phyloP scores from a whole-genome alignment of 2,797 vertebrate species.

The Telmatherina bonti region DNA sequence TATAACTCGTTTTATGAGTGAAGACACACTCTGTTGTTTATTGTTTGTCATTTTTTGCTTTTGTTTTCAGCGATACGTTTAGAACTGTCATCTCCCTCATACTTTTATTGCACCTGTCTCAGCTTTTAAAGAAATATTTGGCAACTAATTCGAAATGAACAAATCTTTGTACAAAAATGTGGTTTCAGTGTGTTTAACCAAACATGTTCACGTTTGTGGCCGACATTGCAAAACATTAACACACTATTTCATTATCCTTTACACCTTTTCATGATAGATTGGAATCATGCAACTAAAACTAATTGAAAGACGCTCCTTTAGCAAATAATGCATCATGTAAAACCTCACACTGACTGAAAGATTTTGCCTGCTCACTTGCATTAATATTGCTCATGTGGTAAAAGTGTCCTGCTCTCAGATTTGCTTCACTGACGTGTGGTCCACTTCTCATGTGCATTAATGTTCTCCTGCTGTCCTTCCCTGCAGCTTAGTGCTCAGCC shows the following conservation, averaged over 20 bases:
- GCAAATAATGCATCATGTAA: background rate
- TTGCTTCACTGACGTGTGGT: background rate
- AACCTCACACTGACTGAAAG: background rate
- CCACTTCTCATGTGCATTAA: background rate
- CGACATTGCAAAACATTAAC: too few species aligned
- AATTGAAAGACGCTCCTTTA: too few species aligned
- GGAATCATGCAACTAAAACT: too few species aligned
- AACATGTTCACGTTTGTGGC: too few species aligned
- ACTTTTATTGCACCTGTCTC: too few species aligned
- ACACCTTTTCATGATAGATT: too few species aligned
- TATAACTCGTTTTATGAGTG: background rate
- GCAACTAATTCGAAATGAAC: too few species aligned
- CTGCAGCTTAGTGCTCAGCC: background rate
- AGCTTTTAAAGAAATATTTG: too few species aligned
- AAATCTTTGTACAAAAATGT: too few species aligned
- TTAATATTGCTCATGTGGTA: constrained; percentile 10
- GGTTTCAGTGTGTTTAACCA: too few species aligned
- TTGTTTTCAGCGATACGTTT: background rate
- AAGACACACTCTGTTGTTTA: background rate
- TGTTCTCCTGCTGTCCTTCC: background rate
- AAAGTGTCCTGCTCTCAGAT: background rate
- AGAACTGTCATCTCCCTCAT: too few species aligned
- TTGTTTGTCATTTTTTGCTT: background rate
- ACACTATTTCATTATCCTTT: too few species aligned
- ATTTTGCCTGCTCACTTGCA: background rate